Evolutionary conservation across 2,888 invertebrate species (phyloP), one percentile per base, ranked within the genome.

Genomic region (Tachystola acroxantha): DNA sequence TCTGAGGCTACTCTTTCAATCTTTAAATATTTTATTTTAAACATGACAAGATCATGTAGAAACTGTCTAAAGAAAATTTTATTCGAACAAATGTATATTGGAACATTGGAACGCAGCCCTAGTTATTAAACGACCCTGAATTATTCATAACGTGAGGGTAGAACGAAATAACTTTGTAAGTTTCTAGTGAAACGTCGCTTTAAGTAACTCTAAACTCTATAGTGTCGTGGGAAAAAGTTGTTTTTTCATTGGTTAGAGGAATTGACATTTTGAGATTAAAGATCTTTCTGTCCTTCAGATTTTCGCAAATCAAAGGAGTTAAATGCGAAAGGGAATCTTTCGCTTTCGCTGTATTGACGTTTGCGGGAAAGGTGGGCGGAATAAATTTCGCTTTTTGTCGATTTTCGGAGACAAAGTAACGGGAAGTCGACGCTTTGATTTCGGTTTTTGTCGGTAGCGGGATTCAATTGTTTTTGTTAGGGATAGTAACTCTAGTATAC

Each of bases 111-210:
- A 16, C 16, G 16, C 16, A 16, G 16, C 16, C 53, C 63, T 68
- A 74, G 78, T 81, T 85, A 85, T 81, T 82, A 82, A 80, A 75
- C 73, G 71, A 58, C 65, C 63, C 65, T 85, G 85, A 84, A 85
- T 85, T 69, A 85, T 84, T 85, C 84, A 85, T 85, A 69, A 61
- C 58, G 57, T 50, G 73, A 65, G 75, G 81, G 78, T 72, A 76
- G 67, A 68, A 70, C 63, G 67, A 70, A 78, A 73, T 72, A 70
- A 76, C 61, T 67, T 60, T 43, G 53, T 57, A 55, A 61, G 52
- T 59, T 58, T 51, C 55, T 57, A 59, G 55, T 55, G 54, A 52
- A 52, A 48, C 42, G 32, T 34, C 43, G 30, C 36, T 35, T 48
- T 43, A 46, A 53, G 16, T 53, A 64, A 72, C 49, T 69, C 58